Conservation (phyloP, 1,140 invertebrate species). For the Lepidurus couesii region DNA sequence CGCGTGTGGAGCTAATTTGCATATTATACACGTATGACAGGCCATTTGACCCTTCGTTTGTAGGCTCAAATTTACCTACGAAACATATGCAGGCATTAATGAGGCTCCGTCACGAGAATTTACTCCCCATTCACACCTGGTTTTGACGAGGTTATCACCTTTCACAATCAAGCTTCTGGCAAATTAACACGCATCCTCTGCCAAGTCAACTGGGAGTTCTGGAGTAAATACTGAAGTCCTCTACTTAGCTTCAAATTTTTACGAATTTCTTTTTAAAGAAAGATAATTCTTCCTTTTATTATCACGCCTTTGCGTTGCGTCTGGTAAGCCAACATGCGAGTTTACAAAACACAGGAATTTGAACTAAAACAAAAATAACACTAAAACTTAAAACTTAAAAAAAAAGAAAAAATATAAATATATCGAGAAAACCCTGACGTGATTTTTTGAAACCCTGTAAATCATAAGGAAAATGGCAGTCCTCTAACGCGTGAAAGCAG, state of each 20-base stretch:
- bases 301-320: not conserved
- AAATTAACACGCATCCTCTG: not conserved
- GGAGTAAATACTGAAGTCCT: too few relatives aligned
- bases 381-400: not conserved
- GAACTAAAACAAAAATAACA: not conserved
- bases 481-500: not conserved
- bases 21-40: not conserved
- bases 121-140: not conserved
- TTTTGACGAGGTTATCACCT: not conserved
- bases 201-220: too few relatives aligned
- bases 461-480: not conserved
- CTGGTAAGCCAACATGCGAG: not conserved
- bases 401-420: not conserved
- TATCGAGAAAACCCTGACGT: slow-evolving; percentile 9
- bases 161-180: not conserved
- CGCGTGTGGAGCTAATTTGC: not conserved
- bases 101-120: not conserved
- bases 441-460: slow-evolving; percentile 7
- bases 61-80: not conserved
- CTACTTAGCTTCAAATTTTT: too few relatives aligned
- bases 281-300: not conserved
- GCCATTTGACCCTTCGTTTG: not conserved
- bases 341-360: too few relatives aligned
- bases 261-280: too few relatives aligned
- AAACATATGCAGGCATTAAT: not conserved